These are phyloP conservation scores for Pituophis catenifer DNA, from an alignment of 2,113 vertebrate genomes.

Conservation along the genomic window DNA sequence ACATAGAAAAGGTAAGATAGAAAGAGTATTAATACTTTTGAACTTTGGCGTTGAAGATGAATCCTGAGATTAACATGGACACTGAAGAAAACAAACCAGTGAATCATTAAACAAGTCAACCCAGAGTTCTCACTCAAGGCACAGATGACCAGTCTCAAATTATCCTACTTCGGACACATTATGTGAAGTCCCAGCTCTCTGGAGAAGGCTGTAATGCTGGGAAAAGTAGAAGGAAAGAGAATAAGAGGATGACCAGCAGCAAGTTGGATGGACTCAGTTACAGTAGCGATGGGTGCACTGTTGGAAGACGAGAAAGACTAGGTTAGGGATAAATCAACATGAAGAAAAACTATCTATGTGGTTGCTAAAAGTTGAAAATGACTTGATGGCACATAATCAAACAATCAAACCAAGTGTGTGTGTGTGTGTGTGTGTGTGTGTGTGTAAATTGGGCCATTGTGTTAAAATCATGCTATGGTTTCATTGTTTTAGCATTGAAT, in stretches of 20 bases:
- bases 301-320: not conserved
- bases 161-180: not conserved
- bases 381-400: not conserved
- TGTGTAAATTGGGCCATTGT: not conserved
- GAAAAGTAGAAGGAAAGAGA: not conserved
- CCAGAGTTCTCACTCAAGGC: not conserved
- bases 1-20: not conserved
- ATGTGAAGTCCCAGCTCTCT: not conserved
- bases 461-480: not conserved
- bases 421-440: not conserved
- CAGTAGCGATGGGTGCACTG: not conserved
- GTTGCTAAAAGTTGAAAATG: not conserved
- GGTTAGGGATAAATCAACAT: not conserved
- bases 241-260: not conserved
- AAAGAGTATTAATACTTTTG: not conserved
- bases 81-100: not conserved
- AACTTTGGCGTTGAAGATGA: not conserved
- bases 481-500: not conserved
- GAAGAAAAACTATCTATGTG: not conserved
- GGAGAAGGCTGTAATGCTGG: not conserved
- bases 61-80: not conserved
- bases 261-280: not conserved
- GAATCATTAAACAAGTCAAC: not conserved
- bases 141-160: not conserved
- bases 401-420: not conserved